Percentiles rank a stretch among this genome's conserved stretches.
Evolutionary conservation across 2,888 invertebrate species (phyloP).

Genomic region (Cryptosula pallasiana): DNA sequence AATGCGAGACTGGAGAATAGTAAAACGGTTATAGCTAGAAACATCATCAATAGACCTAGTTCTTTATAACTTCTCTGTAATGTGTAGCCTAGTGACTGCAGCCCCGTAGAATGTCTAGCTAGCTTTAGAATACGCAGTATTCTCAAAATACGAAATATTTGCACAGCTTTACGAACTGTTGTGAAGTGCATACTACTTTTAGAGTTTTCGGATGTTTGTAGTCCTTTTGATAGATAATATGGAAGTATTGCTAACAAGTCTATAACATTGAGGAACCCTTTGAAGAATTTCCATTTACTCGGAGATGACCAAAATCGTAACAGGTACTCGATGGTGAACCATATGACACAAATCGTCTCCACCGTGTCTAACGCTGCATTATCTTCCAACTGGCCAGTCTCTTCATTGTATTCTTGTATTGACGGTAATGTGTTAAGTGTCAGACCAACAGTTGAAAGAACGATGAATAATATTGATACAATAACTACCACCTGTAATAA

Average conservation of each 20-base stretch:
- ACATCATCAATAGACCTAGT: slow-evolving; percentile 49
- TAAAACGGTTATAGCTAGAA: slow-evolving; percentile 51
- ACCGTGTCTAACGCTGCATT: slow-evolving; percentile 38
- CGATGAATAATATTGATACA: slow-evolving; percentile 96
- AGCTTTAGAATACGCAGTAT: slow-evolving; percentile 30
- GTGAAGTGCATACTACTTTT: slow-evolving; percentile 25
- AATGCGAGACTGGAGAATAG: slow-evolving; percentile 52
- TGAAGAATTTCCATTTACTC: slow-evolving; percentile 40
- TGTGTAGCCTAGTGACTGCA: slow-evolving; percentile 25
- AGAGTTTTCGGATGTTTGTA: slow-evolving; percentile 65
- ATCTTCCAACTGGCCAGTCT: slow-evolving; percentile 30
- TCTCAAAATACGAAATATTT: slow-evolving; percentile 78
- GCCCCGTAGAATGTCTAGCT: slow-evolving; percentile 24
- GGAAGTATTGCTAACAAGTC: slow-evolving; percentile 48
- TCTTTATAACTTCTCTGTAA: slow-evolving; percentile 35
- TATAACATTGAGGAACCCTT: slow-evolving; percentile 47
- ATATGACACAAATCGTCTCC: slow-evolving; percentile 47
- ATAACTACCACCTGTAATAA: slow-evolving; percentile 65
- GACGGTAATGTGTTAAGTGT: slow-evolving; percentile 94
- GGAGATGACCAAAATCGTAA: slow-evolving; percentile 44
- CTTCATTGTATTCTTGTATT: slow-evolving; percentile 66
- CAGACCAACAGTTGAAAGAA: slow-evolving; percentile 93
- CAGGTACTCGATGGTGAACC: slow-evolving; percentile 47
- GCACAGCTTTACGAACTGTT: slow-evolving; percentile 63
- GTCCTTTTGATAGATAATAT: slow-evolving; percentile 63